These are phyloP conservation scores for Huso huso DNA, from an alignment of 2,797 vertebrate genomes.

Conservation along the genomic window DNA sequence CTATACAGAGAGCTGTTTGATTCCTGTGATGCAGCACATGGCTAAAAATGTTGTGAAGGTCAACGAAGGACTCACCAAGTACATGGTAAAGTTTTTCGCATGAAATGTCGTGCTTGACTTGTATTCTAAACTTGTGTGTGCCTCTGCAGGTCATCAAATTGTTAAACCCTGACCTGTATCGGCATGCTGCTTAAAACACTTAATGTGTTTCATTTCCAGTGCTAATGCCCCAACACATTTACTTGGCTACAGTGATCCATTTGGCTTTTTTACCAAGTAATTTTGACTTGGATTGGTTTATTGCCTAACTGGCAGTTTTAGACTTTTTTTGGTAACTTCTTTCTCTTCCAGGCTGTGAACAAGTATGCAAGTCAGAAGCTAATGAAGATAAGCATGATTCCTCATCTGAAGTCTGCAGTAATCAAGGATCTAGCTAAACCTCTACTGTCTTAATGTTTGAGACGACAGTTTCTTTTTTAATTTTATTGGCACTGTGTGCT, in stretches of 20 bases:
- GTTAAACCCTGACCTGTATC: neutral
- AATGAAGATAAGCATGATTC: slow-evolving; percentile 29
- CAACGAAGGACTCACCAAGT: slow-evolving; percentile 29
- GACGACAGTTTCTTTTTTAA: too few relatives aligned
- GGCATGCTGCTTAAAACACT: too few relatives aligned
- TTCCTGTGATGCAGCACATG: slow-evolving; percentile 26
- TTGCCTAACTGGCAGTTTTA: too few relatives aligned
- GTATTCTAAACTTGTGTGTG: too few relatives aligned
- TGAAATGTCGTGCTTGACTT: too few relatives aligned
- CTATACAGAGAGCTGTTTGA: slow-evolving; percentile 34
- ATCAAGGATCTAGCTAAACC: slow-evolving; percentile 34
- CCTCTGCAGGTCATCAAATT: neutral
- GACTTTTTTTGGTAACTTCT: neutral
- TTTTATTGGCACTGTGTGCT: too few relatives aligned
- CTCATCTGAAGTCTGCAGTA: slow-evolving; percentile 29
- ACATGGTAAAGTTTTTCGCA: slow-evolving; percentile 32
- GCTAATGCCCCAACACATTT: too few relatives aligned
- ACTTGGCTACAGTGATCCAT: too few relatives aligned
- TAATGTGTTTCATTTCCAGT: too few relatives aligned
- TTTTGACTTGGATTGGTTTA: neutral
- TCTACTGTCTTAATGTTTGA: too few relatives aligned
- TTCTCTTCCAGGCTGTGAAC: slow-evolving; percentile 37
- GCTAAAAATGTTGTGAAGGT: too few relatives aligned
- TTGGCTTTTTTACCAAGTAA: too few relatives aligned
- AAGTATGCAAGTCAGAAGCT: slow-evolving; percentile 38